Conservation (phyloP, 2,797 vertebrate genomes). For the Semotilus atromaculatus region DNA sequence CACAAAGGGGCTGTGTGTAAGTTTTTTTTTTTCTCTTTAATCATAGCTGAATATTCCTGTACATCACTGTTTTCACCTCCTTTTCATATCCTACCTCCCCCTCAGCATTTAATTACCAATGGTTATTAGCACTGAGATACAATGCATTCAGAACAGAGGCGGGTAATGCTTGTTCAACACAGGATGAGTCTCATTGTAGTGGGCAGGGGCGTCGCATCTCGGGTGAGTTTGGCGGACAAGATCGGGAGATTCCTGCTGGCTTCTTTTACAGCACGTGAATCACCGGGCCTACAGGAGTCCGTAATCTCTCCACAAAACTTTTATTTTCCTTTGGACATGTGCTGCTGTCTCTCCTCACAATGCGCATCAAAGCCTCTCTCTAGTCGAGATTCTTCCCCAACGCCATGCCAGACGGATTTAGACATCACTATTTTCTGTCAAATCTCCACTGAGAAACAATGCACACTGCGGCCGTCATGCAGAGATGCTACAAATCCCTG, state of each 20-base stretch:
- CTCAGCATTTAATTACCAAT: conserved; percentile 56
- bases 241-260: conserved; percentile 80
- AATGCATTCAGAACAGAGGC: conserved; percentile 36
- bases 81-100: conserved; percentile 44
- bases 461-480: conserved; percentile 70
- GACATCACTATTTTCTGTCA: conserved; percentile 75
- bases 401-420: conserved; percentile 59
- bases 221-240: conserved; percentile 64
- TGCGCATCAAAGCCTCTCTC: conserved; percentile 63
- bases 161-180: conserved; percentile 70
- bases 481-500: conserved; percentile 72
- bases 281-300: conserved; percentile 78
- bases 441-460: conserved; percentile 67
- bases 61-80: conserved; percentile 25
- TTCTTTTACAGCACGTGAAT: conserved; percentile 80
- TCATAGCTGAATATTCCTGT: conserved; percentile 49
- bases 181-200: conserved; percentile 73
- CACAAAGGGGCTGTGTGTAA: conserved; percentile 63
- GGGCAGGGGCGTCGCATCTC: conserved; percentile 67
- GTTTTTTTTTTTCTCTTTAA: conserved; percentile 41
- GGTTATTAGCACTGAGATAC: conserved; percentile 50
- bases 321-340: conserved; percentile 69
- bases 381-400: conserved; percentile 65
- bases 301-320: conserved; percentile 78
- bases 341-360: conserved; percentile 70